Evolutionary conservation across 2,797 vertebrate genomes (phyloP).

Genomic region (Erpetoichthys calabaricus): DNA sequence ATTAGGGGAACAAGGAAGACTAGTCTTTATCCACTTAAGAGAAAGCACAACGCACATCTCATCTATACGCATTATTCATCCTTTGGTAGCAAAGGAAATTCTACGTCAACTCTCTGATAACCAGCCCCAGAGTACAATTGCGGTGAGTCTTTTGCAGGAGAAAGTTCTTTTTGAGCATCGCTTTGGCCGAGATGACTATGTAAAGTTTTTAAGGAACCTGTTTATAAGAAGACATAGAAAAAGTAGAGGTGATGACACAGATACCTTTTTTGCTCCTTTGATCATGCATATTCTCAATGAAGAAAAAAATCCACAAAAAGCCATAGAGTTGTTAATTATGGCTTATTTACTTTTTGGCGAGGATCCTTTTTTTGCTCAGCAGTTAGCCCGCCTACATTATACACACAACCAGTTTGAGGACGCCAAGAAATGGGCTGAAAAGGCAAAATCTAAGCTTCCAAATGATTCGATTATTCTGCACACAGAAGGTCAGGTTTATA

Average conservation of each 20-base stretch:
- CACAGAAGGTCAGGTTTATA: conserved; percentile 68
- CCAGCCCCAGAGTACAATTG: conserved; percentile 46
- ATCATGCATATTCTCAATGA: conserved; percentile 51
- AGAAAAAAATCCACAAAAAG: conserved; percentile 39
- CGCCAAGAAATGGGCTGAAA: conserved; percentile 51
- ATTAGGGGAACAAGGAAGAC: conserved; percentile 47
- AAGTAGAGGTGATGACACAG: conserved; percentile 50
- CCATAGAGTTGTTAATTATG: conserved; percentile 44
- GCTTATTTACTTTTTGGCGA: conserved; percentile 48
- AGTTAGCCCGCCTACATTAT: conserved; percentile 59
- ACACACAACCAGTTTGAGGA: conserved; percentile 50
- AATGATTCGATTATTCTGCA: conserved; percentile 61
- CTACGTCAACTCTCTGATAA: conserved; percentile 47
- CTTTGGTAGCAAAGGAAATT: conserved; percentile 62
- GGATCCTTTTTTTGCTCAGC: conserved; percentile 62
- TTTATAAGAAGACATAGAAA: conserved; percentile 53
- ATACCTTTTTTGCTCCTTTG: conserved; percentile 58
- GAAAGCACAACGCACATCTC: conserved; percentile 52
- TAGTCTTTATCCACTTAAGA: conserved; percentile 60
- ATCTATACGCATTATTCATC: conserved; percentile 61
- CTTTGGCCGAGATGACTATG: conserved; percentile 54
- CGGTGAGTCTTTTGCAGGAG: conserved; percentile 47
- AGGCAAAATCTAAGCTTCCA: conserved; percentile 41
- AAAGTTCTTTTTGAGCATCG: conserved; percentile 51
- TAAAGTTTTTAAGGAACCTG: conserved; percentile 49